Evolutionary conservation across 2,113 vertebrate species (phyloP).

Genomic region (Silurus glanis): DNA sequence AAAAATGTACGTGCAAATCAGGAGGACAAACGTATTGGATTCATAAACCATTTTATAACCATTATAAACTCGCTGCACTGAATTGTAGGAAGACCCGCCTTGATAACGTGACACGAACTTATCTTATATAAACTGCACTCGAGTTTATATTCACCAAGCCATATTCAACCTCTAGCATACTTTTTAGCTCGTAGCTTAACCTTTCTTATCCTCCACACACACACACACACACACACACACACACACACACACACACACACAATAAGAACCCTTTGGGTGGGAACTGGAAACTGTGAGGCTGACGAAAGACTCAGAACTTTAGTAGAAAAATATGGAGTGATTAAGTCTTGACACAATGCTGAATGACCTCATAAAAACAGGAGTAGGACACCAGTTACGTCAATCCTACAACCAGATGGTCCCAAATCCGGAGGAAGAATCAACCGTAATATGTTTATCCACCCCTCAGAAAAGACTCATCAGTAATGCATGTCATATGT

Average conservation of each 20-base stretch:
- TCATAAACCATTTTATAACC: constrained; percentile 6
- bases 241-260: constrained; percentile 16
- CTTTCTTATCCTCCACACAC: constrained; percentile 23
- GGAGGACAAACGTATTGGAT: not conserved
- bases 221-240: constrained; percentile 14
- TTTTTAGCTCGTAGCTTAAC: not conserved
- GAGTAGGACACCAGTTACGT: constrained; percentile 56
- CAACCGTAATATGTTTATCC: not conserved
- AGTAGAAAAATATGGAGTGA: not conserved
- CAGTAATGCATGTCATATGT: not conserved
- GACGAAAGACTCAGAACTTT: not conserved
- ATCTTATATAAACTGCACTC: constrained; percentile 57
- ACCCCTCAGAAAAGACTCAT: not conserved
- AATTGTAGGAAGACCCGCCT: not conserved
- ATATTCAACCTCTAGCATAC: constrained; percentile 27
- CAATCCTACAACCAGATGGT: constrained; percentile 65
- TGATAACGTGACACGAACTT: constrained; percentile 10
- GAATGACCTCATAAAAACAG: constrained; percentile 61
- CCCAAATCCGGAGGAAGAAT: not conserved
- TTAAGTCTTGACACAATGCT: constrained; percentile 36
- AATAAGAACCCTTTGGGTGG: not conserved
- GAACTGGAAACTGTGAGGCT: not conserved
- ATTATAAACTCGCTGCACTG: not conserved
- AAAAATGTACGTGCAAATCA: not conserved
- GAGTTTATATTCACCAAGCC: constrained; percentile 27